These are phyloP conservation scores for Trachops cirrhosus DNA, from an alignment of 2,797 vertebrate genomes.

Conservation along the genomic window DNA sequence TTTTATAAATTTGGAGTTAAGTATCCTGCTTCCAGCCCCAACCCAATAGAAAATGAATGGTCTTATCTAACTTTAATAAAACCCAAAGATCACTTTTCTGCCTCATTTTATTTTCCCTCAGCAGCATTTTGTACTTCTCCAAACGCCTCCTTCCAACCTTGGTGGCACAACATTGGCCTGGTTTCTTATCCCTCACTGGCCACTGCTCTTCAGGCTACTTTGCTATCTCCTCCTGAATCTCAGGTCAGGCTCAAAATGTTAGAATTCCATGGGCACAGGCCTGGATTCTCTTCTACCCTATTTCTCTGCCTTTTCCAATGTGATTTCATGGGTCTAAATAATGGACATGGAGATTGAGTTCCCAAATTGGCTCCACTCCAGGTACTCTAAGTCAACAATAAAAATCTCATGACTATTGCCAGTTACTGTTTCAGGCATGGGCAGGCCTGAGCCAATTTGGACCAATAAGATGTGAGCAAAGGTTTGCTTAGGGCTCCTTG, in stretches of 20 bases:
- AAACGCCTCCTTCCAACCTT: neutral
- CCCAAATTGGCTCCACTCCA: neutral
- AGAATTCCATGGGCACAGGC: neutral
- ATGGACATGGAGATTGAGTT: neutral
- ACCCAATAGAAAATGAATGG: neutral
- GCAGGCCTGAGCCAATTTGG: neutral
- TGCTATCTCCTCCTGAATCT: neutral
- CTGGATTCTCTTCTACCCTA: neutral
- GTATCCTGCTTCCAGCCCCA: neutral
- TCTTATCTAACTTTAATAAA: neutral
- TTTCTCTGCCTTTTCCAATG: neutral
- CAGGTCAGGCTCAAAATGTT: neutral
- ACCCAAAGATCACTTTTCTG: neutral
- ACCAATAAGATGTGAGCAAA: neutral
- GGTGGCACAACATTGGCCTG: too few species aligned
- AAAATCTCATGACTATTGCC: neutral
- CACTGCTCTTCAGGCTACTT: neutral
- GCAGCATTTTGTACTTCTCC: neutral
- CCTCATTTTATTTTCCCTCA: neutral
- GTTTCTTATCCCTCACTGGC: neutral
- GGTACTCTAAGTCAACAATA: neutral
- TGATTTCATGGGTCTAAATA: neutral
- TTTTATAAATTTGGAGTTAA: neutral
- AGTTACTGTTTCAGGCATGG: neutral
- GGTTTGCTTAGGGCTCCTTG: neutral